phyloP scores from a whole-genome alignment of 2,888 invertebrate species.

The Cremastinae sp. region DNA sequence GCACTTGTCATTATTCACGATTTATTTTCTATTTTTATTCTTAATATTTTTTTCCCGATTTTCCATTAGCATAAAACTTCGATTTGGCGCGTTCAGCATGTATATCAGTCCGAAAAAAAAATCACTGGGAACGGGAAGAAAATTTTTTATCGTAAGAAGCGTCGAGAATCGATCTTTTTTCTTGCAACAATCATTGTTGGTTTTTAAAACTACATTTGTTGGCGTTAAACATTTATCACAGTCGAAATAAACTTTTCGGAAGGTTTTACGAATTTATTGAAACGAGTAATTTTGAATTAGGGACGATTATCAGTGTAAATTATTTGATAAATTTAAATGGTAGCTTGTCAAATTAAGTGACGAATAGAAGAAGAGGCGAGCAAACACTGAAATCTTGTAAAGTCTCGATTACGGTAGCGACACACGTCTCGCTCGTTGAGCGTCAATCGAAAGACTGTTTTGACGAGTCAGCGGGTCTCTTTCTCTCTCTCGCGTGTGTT shows the following conservation, averaged over 20 bases:
- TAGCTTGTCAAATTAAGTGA: not conserved
- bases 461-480: slow-evolving; percentile 70
- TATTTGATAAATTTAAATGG: not conserved
- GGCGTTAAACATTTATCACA: no score
- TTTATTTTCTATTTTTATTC: not conserved
- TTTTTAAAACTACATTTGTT: no score
- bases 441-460: slow-evolving; percentile 68
- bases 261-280: not conserved
- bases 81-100: no score
- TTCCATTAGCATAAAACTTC: no score
- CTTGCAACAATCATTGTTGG: no score
- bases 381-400: not conserved
- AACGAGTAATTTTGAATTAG: not conserved
- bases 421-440: slow-evolving; percentile 57
- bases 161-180: no score
- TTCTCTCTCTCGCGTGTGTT: slow-evolving; percentile 35
- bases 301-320: not conserved
- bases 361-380: not conserved
- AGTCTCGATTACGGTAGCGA: slow-evolving; percentile 11
- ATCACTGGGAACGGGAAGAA: no score
- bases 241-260: not conserved
- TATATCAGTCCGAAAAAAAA: no score
- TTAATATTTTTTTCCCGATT: not conserved
- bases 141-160: no score
- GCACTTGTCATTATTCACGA: not conserved